Percentiles rank a stretch among this genome's conserved stretches.
These are phyloP conservation scores for Microcebus ravelobensis DNA, from an alignment of 2,113 vertebrate species.

Conservation along the genomic window DNA sequence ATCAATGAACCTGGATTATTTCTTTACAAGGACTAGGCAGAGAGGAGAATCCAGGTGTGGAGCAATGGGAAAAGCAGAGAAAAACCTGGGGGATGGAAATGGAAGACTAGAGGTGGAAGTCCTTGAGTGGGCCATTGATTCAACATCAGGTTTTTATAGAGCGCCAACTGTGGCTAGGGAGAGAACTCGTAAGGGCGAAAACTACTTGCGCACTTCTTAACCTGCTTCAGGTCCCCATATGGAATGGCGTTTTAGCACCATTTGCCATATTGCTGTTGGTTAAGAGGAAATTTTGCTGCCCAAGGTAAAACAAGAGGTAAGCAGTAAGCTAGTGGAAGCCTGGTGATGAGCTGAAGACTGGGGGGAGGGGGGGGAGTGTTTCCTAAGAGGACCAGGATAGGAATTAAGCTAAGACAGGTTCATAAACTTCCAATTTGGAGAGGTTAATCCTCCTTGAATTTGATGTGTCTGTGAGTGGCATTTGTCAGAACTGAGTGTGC, in stretches of 20 bases:
- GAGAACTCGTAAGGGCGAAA: neutral
- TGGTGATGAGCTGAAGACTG: neutral
- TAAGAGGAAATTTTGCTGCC: neutral
- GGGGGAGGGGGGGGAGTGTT: no score
- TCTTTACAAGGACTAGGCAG: neutral
- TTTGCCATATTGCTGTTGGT: neutral
- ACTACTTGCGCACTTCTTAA: constrained; percentile 5
- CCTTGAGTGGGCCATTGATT: neutral
- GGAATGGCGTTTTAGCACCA: neutral
- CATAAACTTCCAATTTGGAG: neutral
- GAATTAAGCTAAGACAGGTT: neutral
- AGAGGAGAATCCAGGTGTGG: neutral
- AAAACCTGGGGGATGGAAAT: neutral
- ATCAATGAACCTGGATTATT: neutral
- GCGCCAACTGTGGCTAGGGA: neutral
- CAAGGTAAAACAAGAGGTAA: neutral
- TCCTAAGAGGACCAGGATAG: neutral
- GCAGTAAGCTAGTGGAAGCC: neutral
- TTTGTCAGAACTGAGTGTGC: neutral
- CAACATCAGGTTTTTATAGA: neutral
- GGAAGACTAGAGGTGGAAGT: neutral
- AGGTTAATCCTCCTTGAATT: neutral
- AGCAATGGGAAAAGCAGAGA: neutral
- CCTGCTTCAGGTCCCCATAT: neutral
- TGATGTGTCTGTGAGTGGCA: neutral